These are phyloP conservation scores for Eilema depressum DNA, from an alignment of 2,888 invertebrate species.

Conservation along the genomic window DNA sequence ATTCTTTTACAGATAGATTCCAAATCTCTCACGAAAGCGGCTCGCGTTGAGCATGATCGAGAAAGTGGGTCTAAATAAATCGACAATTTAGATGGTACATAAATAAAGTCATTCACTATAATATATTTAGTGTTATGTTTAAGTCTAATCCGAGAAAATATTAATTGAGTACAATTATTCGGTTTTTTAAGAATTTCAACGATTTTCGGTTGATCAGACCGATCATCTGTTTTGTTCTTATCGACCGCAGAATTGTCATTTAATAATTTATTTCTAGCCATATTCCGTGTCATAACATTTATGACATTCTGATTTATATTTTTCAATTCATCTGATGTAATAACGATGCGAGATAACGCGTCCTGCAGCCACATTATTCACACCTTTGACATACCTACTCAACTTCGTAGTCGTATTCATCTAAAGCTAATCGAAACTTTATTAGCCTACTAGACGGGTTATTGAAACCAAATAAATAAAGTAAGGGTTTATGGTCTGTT, in stretches of 20 bases:
- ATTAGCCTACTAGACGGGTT: conserved; percentile 13
- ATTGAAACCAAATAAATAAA: conserved; percentile 10
- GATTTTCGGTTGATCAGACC: conserved; percentile 20
- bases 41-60: too few relatives aligned
- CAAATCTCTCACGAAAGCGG: too few relatives aligned
- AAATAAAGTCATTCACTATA: too few relatives aligned
- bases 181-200: conserved; percentile 37
- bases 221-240: conserved; percentile 13
- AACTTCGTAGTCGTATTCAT: not conserved
- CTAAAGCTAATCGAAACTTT: conserved; percentile 2
- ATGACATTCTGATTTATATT: conserved; percentile 17
- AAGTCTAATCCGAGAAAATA: not conserved
- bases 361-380: too few relatives aligned
- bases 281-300: too few relatives aligned
- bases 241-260: not conserved
- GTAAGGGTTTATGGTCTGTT: conserved; percentile 9
- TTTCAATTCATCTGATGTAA: conserved; percentile 19
- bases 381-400: not conserved
- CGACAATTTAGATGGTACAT: too few relatives aligned
- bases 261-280: too few relatives aligned
- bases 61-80: too few relatives aligned
- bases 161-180: conserved; percentile 28
- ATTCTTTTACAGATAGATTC: too few relatives aligned
- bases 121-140: too few relatives aligned
- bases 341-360: conserved; percentile 13